phyloP scores from a whole-genome alignment of 2,888 invertebrate species.

The Netelia virgata region DNA sequence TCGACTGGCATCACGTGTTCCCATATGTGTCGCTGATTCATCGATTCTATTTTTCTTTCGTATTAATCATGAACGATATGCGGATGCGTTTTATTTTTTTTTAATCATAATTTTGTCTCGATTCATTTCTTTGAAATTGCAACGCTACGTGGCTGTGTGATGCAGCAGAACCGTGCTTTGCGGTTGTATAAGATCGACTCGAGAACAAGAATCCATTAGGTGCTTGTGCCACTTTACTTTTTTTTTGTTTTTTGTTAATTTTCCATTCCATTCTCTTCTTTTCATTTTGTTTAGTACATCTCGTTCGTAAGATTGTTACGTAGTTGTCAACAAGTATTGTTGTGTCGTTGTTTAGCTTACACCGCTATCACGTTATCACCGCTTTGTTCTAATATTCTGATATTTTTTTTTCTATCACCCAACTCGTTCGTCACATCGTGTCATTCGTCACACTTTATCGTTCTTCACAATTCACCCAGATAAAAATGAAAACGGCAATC shows the following conservation, averaged over 20 bases:
- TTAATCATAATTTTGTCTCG: slow-evolving; percentile 57
- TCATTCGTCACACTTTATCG: slow-evolving; percentile 64
- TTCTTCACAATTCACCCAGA: slow-evolving; percentile 43
- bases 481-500: slow-evolving; percentile 14
- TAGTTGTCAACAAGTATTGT: slow-evolving; percentile 70
- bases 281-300: slow-evolving; percentile 70
- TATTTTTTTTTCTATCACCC: slow-evolving; percentile 43
- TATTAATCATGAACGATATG: slow-evolving; percentile 4
- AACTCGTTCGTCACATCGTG: slow-evolving; percentile 45
- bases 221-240: slow-evolving; percentile 44
- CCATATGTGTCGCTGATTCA: slow-evolving; percentile 32
- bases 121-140: slow-evolving; percentile 72
- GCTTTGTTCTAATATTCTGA: neutral
- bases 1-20: slow-evolving; percentile 39
- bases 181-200: too few relatives aligned
- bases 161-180: slow-evolving; percentile 23
- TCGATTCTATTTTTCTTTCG: slow-evolving; percentile 13
- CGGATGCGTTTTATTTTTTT: slow-evolving; percentile 4
- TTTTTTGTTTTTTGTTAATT: slow-evolving; percentile 62
- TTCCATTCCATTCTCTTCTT: slow-evolving; percentile 24
- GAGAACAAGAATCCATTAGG: slow-evolving; percentile 27
- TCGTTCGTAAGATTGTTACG: slow-evolving; percentile 72
- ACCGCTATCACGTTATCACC: slow-evolving; percentile 55
- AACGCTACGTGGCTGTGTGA: neutral
- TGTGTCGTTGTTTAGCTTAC: slow-evolving; percentile 74